Percentiles rank a stretch among this genome's conserved stretches.
Evolutionary conservation across 2,797 vertebrate species (phyloP).

Genomic region (Enteromius viviparus): DNA sequence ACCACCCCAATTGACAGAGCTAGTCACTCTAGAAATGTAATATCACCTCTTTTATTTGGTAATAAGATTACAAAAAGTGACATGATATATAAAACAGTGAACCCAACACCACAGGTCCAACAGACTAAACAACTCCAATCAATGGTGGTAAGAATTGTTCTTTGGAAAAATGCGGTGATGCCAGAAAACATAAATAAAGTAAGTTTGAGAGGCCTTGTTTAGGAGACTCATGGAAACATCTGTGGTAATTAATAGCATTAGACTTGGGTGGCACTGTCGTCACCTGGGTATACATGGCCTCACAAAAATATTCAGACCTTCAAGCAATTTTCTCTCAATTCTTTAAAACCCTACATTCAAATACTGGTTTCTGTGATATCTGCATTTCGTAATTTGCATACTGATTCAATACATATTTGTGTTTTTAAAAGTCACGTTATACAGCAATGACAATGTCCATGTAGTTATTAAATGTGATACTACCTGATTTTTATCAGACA

Average conservation of each 20-base stretch:
- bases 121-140: slow-evolving; percentile 92
- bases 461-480: slow-evolving; percentile 7
- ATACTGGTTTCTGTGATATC: not conserved
- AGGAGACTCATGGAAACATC: slow-evolving; percentile 78
- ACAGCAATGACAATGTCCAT: not conserved
- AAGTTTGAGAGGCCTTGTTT: slow-evolving; percentile 67
- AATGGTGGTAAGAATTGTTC: slow-evolving; percentile 84
- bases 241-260: slow-evolving; percentile 78
- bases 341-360: slow-evolving; percentile 25
- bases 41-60: slow-evolving; percentile 63
- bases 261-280: slow-evolving; percentile 76
- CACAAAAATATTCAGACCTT: slow-evolving; percentile 25
- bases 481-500: not conserved
- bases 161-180: slow-evolving; percentile 75
- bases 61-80: slow-evolving; percentile 76
- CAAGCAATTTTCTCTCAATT: slow-evolving; percentile 50
- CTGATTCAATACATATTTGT: not conserved
- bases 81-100: slow-evolving; percentile 72
- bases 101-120: slow-evolving; percentile 73
- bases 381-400: slow-evolving; percentile 3
- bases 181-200: slow-evolving; percentile 84
- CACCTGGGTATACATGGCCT: slow-evolving; percentile 63
- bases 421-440: not conserved
- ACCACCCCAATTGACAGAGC: slow-evolving; percentile 76
- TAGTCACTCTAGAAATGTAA: slow-evolving; percentile 69